Evolutionary conservation across 2,113 vertebrate genomes (phyloP), one percentile per base, ranked within the genome.

Genomic region (Passer domesticus): DNA sequence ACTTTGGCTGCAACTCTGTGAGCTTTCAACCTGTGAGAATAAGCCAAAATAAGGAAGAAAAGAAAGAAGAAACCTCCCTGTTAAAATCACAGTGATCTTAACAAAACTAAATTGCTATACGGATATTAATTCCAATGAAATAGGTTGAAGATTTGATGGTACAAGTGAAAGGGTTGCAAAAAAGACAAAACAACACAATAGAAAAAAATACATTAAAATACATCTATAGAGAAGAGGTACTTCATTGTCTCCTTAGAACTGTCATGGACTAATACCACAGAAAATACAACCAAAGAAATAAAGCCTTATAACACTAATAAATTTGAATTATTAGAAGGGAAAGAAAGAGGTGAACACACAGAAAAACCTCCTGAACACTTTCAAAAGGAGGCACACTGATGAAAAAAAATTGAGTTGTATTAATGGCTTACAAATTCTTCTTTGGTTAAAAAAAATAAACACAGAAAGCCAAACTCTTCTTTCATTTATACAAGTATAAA

Each of bases 191-290:
- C 4, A 67, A 13, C 10, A n/a, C 12, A 53, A 37, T 1, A 76
- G 37, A 58, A 86, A 80, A 59, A 88, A 46, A 72, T 8, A 46
- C 1, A 66, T 18, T 9, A 1, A 37, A 70, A 83, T 30, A 76
- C 6, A 85, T 24, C 43, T 63, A 27, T 3, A 75, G 41, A 85
- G 37, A 72, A 35, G 28, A 88, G 46, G 20, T 27, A 31, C 37
- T 49, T 62, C 37, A 27, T 11, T 44, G 28, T 27, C 46, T 76
- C 33, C 28, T 55, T 30, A 21, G 27, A 56, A 27, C 7, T 60
- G 11, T 18, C 0, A 0, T 13, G 30, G 37, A 37, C 35, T 53
- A 43, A 59, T 13, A n/a, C 7, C 47, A 37, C 11, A 82, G 35
- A 69, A 90, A 79, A 78, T 13, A n/a, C 22, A 88, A 10, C 21